A percentile compares a stretch with the other conserved stretches of the same genome.
These are phyloP conservation scores for Myopa testacea DNA, from an alignment of 2,888 invertebrate species.

Conservation along the genomic window DNA sequence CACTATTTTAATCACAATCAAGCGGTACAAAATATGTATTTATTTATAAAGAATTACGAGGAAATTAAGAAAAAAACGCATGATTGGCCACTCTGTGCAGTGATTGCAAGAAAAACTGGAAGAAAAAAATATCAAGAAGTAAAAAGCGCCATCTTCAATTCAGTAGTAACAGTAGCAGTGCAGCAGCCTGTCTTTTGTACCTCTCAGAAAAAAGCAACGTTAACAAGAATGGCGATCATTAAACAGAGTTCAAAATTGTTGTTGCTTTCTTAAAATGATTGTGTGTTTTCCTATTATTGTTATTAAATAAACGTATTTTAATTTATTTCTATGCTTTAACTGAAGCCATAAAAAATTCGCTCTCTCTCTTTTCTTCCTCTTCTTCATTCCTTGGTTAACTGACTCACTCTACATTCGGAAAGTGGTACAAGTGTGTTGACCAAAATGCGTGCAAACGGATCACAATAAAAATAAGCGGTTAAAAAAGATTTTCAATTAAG, in stretches of 20 bases:
- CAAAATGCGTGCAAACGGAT: not conserved
- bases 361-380: not conserved
- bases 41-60: not conserved
- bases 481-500: slow-evolving; percentile 14
- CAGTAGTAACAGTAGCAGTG: slow-evolving; percentile 6
- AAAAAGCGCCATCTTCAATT: slow-evolving; percentile 23
- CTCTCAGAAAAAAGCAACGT: too few relatives aligned
- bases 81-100: not conserved
- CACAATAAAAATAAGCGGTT: not conserved
- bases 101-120: not conserved
- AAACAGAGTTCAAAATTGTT: slow-evolving; percentile 31
- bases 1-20: slow-evolving; percentile 14
- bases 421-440: not conserved
- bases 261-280: not conserved
- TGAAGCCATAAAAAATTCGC: too few relatives aligned
- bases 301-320: not conserved
- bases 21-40: not conserved
- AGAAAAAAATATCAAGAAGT: not conserved
- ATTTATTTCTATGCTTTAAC: not conserved
- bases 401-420: not conserved
- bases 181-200: slow-evolving; percentile 53
- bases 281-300: not conserved
- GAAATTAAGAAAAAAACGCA: not conserved
- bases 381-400: not conserved
- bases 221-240: slow-evolving; percentile 42